Percentiles rank a stretch among this genome's conserved stretches.
Conservation (phyloP, 2,113 vertebrate species). For the Neofelis nebulosa region DNA sequence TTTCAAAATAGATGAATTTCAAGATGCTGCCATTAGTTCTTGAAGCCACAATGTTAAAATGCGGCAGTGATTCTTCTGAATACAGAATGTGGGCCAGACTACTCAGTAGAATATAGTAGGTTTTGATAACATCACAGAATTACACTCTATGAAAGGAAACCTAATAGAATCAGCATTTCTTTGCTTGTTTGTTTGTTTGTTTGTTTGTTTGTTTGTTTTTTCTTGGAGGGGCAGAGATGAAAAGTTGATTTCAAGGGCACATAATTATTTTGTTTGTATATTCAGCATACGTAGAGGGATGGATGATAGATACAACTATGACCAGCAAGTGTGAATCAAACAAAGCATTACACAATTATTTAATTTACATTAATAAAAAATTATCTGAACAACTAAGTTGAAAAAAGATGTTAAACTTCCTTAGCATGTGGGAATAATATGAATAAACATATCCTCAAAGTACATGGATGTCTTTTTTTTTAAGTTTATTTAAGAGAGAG, state of each 20-base stretch:
- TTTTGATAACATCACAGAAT: not conserved
- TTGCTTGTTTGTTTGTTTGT: not conserved
- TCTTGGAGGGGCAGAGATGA: not conserved
- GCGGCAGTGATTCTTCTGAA: not conserved
- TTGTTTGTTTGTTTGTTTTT: too few species aligned
- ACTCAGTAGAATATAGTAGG: not conserved
- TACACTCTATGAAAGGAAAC: not conserved
- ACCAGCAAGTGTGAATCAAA: not conserved
- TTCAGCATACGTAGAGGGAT: not conserved
- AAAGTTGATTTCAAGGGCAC: not conserved
- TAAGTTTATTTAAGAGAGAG: too few species aligned
- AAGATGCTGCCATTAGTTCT: not conserved
- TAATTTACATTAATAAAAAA: not conserved
- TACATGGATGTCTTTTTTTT: not conserved
- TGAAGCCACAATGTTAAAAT: not conserved
- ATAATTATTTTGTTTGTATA: not conserved
- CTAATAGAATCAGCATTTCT: not conserved
- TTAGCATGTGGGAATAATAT: not conserved
- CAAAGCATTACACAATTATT: not conserved
- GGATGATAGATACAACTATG: too few species aligned
- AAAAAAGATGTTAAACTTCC: not conserved
- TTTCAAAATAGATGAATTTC: not conserved
- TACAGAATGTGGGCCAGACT: not conserved
- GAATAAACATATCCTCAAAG: not conserved
- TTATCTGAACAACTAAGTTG: not conserved